Base-by-base conservation (phyloP, 2,113 vertebrate species). In the Corvus hawaiiensis region DNA sequence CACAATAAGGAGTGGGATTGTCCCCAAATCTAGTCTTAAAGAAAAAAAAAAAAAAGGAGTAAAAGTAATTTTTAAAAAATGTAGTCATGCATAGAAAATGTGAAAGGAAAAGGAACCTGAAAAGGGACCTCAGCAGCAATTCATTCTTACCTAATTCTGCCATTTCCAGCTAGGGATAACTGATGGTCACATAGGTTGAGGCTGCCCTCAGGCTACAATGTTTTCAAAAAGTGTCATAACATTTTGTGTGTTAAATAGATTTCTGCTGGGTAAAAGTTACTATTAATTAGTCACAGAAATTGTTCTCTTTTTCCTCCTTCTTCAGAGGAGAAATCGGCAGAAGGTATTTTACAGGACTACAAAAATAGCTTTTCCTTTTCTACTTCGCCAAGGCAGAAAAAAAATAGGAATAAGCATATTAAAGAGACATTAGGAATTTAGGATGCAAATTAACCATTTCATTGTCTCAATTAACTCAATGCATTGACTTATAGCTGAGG, bases 331-430 rank as follows among this genome's bases (percentile, higher is more conserved):
- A 63, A 84, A 80, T 58, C 89, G 58, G 43, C 39, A 69, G 54
- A 79, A 76, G 33, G 11, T 61, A 24, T 71, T 85, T 93, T 79
- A 77, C 66, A 69, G 16, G 41, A 37, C 43, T 80, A 54, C 71
- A 64, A 55, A 77, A 93, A 91, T 73, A 96, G 39, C 67, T 93
- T 55, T 90, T 97, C 90, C 54, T 78, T 93, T 95, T 76, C 82
- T 80, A 66, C 88, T 96, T 82, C 35, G 35, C 63, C 39, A 82
- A 94, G 33, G 22, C 18, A 54, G 95, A 80, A 89, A 62, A 37
- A 39, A 71, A 16, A 19, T 7, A 44, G 24, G 18, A 76, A 89
- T 27, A 85, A 95, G 85, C 33, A 28, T 43, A 52, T 75, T 89
- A 26, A 67, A 78, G 77, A 62, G 23, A 63, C 44, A 92, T 90